Conservation (phyloP, 2,113 vertebrate species). For the Tupaia tana region DNA sequence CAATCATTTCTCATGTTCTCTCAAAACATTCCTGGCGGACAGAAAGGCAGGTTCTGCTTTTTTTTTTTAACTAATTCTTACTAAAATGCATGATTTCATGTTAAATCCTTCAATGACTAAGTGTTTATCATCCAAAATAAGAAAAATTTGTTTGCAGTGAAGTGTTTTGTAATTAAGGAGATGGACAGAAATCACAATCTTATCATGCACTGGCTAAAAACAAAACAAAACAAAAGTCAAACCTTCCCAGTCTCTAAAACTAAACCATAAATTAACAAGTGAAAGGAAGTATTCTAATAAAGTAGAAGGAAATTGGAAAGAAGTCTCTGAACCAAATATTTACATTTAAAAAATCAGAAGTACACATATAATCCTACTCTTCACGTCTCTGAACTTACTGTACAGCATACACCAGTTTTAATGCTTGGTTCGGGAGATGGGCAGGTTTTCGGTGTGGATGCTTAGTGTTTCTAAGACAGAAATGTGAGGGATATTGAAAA, state of each 20-base stretch:
- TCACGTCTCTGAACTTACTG: constrained; percentile 23
- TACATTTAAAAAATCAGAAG: constrained; percentile 46
- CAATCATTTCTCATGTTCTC: constrained; percentile 35
- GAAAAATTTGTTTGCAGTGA: not conserved
- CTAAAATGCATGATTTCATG: constrained; percentile 21
- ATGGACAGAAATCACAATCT: not conserved
- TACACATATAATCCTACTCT: not conserved
- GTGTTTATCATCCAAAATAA: not conserved
- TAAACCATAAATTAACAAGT: constrained; percentile 1
- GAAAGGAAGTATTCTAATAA: constrained; percentile 51
- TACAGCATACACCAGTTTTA: not conserved
- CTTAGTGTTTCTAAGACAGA: constrained; percentile 29
- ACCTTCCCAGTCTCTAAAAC: constrained; percentile 1
- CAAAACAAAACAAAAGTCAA: constrained; percentile 50
- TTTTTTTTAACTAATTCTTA: constrained; percentile 54
- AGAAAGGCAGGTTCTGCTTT: constrained; percentile 9
- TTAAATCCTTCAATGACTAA: constrained; percentile 17
- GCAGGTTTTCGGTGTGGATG: not conserved
- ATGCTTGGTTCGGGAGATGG: not conserved
- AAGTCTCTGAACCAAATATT: not conserved
- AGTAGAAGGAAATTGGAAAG: constrained; percentile 5
- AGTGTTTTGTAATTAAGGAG: constrained; percentile 32
- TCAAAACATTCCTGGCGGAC: constrained; percentile 18
- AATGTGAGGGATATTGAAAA: constrained; percentile 3
- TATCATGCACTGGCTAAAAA: constrained; percentile 43